phyloP scores from a whole-genome alignment of 2,888 invertebrate species.

The Lissonota sp. region DNA sequence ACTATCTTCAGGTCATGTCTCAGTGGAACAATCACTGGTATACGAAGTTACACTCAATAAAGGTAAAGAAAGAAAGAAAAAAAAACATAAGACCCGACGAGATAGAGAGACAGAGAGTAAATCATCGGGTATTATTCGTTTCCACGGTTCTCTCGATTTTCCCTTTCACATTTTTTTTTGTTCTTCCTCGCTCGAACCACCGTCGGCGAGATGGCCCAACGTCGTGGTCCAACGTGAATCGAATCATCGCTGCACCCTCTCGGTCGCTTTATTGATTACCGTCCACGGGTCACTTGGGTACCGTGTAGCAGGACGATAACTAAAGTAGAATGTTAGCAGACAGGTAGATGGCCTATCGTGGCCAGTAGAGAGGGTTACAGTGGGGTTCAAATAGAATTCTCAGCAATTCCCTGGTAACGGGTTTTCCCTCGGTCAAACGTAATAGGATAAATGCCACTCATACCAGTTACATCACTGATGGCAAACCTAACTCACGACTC shows the following conservation, averaged over 20 bases:
- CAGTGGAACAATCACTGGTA: neutral
- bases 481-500: neutral
- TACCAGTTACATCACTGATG: conserved; percentile 12
- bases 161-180: neutral
- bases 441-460: conserved; percentile 38
- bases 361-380: neutral
- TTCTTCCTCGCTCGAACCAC: conserved; percentile 1
- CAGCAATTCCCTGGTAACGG: neutral
- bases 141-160: conserved; percentile 30
- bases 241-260: conserved; percentile 43
- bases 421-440: conserved; percentile 2
- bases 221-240: conserved; percentile 30
- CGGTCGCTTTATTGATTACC: conserved; percentile 44
- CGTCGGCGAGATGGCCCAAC: neutral
- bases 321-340: conserved; percentile 34
- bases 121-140: conserved; percentile 28
- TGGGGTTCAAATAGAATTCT: neutral
- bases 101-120: neutral
- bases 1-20: conserved; percentile 4
- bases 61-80: neutral
- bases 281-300: conserved; percentile 18
- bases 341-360: conserved; percentile 5
- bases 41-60: neutral
- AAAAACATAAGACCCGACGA: neutral
- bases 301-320: conserved; percentile 10